phyloP scores from a whole-genome alignment of 2,888 invertebrate genomes.

The Altica lythri region DNA sequence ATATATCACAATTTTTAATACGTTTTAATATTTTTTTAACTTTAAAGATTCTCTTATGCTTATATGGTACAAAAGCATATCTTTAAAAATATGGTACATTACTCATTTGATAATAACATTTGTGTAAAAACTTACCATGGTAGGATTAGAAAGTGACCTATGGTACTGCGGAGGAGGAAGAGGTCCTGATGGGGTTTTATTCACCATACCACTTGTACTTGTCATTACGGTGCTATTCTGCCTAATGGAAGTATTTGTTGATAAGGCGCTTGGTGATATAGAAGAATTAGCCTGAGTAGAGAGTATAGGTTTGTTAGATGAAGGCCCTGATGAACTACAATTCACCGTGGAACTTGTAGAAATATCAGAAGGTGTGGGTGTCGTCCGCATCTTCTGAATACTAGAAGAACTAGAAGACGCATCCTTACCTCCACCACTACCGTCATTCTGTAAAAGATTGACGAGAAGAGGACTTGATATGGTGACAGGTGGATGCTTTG shows the following conservation, averaged over 20 bases:
- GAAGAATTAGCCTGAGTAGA: slow-evolving; percentile 43
- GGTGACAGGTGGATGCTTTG: slow-evolving; percentile 63
- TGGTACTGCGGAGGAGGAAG: slow-evolving; percentile 37
- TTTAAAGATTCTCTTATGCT: no score
- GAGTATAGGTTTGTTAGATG: slow-evolving; percentile 22
- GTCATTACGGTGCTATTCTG: slow-evolving; percentile 44
- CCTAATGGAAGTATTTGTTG: slow-evolving; percentile 45
- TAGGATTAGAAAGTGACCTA: slow-evolving; percentile 27
- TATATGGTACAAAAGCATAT: no score
- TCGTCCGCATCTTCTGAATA: no score
- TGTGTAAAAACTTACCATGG: slow-evolving; percentile 32
- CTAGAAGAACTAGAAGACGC: slow-evolving; percentile 48
- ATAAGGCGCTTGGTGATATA: slow-evolving; percentile 52
- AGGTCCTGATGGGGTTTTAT: slow-evolving; percentile 24
- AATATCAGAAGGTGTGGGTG: slow-evolving; percentile 14
- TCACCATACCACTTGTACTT: slow-evolving; percentile 41
- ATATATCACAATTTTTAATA: no score
- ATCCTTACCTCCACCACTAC: slow-evolving; percentile 63
- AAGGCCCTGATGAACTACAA: slow-evolving; percentile 7
- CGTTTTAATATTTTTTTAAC: no score
- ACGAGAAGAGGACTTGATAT: slow-evolving; percentile 89
- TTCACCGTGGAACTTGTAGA: slow-evolving; percentile 19
- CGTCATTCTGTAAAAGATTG: slow-evolving; percentile 89
- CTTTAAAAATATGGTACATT: no score
- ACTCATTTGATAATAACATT: no score